phyloP scores from a whole-genome alignment of 2,888 invertebrate species.

The Electrophaes corylata region DNA sequence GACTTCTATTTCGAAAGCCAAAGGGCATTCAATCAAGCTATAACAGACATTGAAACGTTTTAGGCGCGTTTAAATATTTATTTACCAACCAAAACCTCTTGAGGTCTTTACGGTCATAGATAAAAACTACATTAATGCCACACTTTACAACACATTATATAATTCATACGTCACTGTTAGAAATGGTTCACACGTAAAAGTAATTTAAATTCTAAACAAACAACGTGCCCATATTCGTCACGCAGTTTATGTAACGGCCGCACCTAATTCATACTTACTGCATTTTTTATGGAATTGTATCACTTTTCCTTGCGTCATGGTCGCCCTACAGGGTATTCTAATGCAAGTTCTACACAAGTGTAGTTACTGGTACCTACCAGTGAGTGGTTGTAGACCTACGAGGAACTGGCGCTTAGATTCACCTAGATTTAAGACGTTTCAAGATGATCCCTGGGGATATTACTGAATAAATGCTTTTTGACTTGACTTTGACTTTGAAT shows the following conservation, averaged over 20 bases:
- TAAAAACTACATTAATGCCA: background rate
- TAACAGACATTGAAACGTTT: no score
- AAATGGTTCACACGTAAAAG: constrained; percentile 17
- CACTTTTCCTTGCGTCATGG: constrained; percentile 50
- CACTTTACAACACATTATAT: background rate
- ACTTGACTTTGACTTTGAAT: no score
- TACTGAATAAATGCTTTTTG: no score
- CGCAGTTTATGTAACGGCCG: constrained; percentile 23
- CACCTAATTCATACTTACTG: constrained; percentile 19
- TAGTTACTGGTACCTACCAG: constrained; percentile 6
- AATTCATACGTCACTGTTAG: constrained; percentile 8
- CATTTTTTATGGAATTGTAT: constrained; percentile 36
- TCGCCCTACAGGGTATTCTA: constrained; percentile 37
- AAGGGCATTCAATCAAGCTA: no score
- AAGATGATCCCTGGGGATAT: no score
- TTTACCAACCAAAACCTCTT: background rate
- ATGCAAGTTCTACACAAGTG: background rate
- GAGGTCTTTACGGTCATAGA: background rate
- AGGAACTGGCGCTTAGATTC: no score
- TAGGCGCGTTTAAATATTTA: background rate
- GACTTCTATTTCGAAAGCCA: no score
- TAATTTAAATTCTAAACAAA: constrained; percentile 29
- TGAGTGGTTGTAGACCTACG: no score
- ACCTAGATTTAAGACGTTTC: no score
- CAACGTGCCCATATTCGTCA: constrained; percentile 31